Evolutionary conservation across 2,113 vertebrate species (phyloP).

Genomic region (Pardalotus punctatus): DNA sequence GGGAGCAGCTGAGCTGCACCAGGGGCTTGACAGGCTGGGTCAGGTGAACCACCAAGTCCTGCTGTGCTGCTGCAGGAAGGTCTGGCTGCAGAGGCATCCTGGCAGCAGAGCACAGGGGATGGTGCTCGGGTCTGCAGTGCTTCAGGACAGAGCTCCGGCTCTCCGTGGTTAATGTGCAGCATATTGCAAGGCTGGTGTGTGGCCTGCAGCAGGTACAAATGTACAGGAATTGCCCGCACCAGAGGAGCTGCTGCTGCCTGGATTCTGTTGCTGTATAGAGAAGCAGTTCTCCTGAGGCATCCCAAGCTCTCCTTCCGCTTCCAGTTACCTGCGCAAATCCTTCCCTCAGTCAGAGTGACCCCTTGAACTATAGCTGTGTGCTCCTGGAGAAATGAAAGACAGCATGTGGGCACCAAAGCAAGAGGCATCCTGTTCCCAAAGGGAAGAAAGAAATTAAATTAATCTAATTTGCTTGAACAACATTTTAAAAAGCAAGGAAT

Average conservation of each 20-base stretch:
- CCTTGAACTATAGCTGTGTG: background rate
- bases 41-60: fast-evolving
- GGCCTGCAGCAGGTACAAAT: background rate
- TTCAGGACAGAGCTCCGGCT: background rate
- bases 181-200: background rate
- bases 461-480: conserved; percentile 69
- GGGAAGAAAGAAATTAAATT: conserved; percentile 64
- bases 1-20: background rate
- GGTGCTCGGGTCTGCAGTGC: background rate
- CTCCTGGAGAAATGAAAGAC: conserved; percentile 14
- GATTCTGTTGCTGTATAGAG: background rate
- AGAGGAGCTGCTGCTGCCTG: background rate
- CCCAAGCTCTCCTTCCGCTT: background rate
- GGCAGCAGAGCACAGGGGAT: background rate
- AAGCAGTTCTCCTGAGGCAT: background rate
- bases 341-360: background rate
- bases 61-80: background rate
- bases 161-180: background rate
- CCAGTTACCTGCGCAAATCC: background rate
- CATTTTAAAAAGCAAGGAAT: conserved; percentile 63
- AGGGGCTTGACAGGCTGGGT: background rate
- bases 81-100: background rate
- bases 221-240: background rate
- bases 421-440: conserved; percentile 26
- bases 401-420: conserved; percentile 18